These are phyloP conservation scores for Meteorus sp. DNA, from an alignment of 1,140 invertebrate species.

Conservation along the genomic window DNA sequence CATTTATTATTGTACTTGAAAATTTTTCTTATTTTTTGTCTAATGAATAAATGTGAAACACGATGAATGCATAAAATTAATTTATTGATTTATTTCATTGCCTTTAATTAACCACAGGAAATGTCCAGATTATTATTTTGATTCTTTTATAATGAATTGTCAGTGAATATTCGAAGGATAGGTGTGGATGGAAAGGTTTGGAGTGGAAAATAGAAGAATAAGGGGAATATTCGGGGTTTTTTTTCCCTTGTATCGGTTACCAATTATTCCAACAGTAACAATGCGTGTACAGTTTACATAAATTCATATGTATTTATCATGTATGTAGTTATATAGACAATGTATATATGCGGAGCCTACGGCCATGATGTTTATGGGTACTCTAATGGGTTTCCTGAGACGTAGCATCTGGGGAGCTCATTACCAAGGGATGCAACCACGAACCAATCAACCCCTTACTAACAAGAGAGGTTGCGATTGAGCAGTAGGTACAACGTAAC, in stretches of 20 bases:
- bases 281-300: no score
- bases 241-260: no score
- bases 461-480: constrained; percentile 29
- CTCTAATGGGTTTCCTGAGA: constrained; percentile 57
- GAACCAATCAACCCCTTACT: constrained; percentile 53
- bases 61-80: constrained; percentile 41
- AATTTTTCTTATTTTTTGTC: constrained; percentile 40
- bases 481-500: no score
- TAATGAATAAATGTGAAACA: constrained; percentile 60
- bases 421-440: constrained; percentile 58
- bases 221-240: no score
- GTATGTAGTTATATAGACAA: constrained; percentile 9
- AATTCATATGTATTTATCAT: background rate
- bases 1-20: constrained; percentile 60
- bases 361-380: constrained; percentile 46
- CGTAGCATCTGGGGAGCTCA: constrained; percentile 55
- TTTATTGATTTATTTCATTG: constrained; percentile 7
- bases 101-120: no score
- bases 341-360: constrained; percentile 4
- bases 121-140: no score
- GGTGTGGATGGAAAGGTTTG: no score
- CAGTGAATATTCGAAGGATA: no score
- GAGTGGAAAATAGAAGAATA: no score
- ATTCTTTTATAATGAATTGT: no score
- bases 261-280: no score